Conservation (phyloP, 2,888 invertebrate species). For the Stenodera caucasica region DNA sequence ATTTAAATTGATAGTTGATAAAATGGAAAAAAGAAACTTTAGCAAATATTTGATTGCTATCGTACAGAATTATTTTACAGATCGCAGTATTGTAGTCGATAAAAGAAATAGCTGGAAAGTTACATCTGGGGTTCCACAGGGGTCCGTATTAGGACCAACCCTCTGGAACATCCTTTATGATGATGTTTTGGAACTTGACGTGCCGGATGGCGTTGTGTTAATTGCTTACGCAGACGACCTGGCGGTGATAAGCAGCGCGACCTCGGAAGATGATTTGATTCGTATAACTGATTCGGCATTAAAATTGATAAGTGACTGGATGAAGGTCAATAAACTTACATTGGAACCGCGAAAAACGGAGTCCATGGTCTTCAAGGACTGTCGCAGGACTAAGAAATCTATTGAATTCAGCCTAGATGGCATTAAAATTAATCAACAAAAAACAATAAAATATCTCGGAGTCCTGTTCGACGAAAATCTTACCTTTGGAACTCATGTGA, state of each 20-base stretch:
- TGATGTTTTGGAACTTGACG: background rate
- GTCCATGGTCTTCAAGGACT: background rate
- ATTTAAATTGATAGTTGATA: background rate
- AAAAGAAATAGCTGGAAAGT: background rate
- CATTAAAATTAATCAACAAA: background rate
- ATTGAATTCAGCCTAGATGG: background rate
- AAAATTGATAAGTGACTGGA: background rate
- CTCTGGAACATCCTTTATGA: conserved; percentile 13
- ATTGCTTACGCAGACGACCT: conserved; percentile 12
- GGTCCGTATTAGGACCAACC: background rate
- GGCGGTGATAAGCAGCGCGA: background rate
- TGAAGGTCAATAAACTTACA: background rate
- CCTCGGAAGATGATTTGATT: background rate
- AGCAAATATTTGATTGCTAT: background rate
- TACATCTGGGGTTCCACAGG: background rate
- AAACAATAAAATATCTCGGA: background rate
- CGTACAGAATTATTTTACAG: background rate
- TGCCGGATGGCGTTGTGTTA: background rate
- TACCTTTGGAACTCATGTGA: background rate
- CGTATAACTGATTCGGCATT: background rate
- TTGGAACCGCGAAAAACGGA: background rate
- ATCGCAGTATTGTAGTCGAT: background rate
- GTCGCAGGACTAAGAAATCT: background rate
- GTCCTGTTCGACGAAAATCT: background rate
- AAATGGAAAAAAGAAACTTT: background rate